A percentile compares a stretch with the other conserved stretches of the same genome.
phyloP scores from a whole-genome alignment of 1,140 invertebrate genomes.

The Neotoxoptera formosana region DNA sequence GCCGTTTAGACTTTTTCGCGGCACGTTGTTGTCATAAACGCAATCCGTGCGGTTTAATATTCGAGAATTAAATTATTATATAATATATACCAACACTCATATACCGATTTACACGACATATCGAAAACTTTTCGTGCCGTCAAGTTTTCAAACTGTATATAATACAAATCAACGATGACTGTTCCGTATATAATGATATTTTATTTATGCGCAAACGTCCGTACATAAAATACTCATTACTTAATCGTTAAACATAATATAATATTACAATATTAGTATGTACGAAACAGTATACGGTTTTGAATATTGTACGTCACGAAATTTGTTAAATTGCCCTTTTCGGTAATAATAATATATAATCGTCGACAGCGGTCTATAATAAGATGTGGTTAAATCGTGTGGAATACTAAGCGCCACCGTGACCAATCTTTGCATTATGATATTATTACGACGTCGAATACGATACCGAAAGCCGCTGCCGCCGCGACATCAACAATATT shows the following conservation, averaged over 20 bases:
- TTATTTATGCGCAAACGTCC: not conserved
- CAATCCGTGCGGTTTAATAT: conserved; percentile 38
- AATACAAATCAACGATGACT: conserved; percentile 11
- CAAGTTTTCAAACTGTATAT: not conserved
- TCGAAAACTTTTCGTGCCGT: not conserved
- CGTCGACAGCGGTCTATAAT: not conserved
- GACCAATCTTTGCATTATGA: not conserved
- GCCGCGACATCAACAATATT: not conserved
- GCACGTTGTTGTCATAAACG: conserved; percentile 28
- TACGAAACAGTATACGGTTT: not conserved
- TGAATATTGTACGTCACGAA: not conserved
- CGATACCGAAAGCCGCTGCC: not conserved
- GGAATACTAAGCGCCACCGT: conserved; percentile 39
- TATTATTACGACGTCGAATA: not conserved
- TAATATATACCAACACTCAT: not conserved
- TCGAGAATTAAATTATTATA: not conserved
- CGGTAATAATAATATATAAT: not conserved
- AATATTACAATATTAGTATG: conserved; percentile 13
- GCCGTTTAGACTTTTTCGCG: not conserved
- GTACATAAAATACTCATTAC: not conserved
- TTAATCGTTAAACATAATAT: not conserved
- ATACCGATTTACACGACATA: not conserved
- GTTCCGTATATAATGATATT: not conserved
- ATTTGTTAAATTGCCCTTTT: conserved; percentile 3
- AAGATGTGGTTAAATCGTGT: conserved; percentile 23